phyloP scores from a whole-genome alignment of 2,113 vertebrate genomes.

The Festucalex cinctus region DNA sequence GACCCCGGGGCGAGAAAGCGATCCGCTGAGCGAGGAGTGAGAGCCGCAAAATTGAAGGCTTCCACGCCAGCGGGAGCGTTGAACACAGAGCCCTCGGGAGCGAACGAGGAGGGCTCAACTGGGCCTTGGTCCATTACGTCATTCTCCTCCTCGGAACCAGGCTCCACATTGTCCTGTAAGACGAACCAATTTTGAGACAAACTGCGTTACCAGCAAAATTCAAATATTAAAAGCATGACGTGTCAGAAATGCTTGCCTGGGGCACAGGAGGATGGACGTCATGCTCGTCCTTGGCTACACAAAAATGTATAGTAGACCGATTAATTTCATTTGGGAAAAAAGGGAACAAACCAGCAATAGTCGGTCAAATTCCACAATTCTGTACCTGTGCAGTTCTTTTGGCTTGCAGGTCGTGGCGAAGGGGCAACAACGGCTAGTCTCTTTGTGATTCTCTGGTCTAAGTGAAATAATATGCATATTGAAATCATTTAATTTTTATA shows the following conservation, averaged over 20 bases:
- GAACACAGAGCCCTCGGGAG: conserved; percentile 85
- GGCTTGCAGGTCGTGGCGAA: conserved; percentile 28
- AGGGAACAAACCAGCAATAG: neutral
- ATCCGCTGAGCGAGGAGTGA: conserved; percentile 77
- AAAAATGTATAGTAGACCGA: neutral
- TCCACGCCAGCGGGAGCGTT: conserved; percentile 78
- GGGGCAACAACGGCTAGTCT: conserved; percentile 38
- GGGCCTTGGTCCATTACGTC: conserved; percentile 25
- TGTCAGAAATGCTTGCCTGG: conserved; percentile 16
- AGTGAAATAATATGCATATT: too few species aligned
- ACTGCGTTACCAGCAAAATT: neutral
- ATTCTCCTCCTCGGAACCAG: conserved; percentile 24
- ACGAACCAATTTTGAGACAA: neutral
- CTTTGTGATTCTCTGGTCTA: conserved; percentile 43
- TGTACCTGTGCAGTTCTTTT: conserved; percentile 35
- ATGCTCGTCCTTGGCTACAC: neutral
- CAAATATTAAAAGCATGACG: accelerated
- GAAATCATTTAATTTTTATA: too few species aligned
- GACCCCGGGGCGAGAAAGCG: conserved; percentile 77
- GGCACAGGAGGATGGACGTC: neutral
- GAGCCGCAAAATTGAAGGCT: conserved; percentile 74
- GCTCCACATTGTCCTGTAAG: neutral
- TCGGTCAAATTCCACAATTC: neutral
- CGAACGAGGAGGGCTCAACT: conserved; percentile 78
- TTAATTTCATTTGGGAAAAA: neutral